These are phyloP conservation scores for Ceyx margarethae DNA, from an alignment of 2,113 vertebrate genomes.

Conservation along the genomic window DNA sequence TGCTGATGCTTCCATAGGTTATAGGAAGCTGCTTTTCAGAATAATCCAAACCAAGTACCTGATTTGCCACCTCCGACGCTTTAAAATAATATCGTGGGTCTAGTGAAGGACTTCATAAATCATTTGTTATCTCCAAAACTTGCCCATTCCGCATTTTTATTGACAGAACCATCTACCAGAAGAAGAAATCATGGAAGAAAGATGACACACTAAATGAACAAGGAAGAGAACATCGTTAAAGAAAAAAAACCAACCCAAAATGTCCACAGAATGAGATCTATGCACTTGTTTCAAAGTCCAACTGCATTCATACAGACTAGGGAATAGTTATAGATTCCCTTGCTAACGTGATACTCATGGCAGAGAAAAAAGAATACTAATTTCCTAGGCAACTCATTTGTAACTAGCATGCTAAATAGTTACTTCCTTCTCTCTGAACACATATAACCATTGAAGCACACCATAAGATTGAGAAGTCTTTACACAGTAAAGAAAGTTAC, in stretches of 20 bases:
- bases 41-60: not conserved
- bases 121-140: not conserved
- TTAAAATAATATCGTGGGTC: not conserved
- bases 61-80: not conserved
- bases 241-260: not conserved
- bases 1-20: not conserved
- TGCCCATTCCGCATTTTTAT: not conserved
- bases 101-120: not conserved
- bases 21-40: not conserved
- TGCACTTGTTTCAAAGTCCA: not conserved
- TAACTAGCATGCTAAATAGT: not conserved
- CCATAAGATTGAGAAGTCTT: not conserved
- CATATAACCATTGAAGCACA: not conserved
- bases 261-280: not conserved
- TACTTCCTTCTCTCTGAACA: not conserved
- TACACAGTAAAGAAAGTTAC: not conserved
- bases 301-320: not conserved
- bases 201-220: not conserved
- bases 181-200: not conserved
- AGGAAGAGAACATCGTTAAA: not conserved
- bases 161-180: not conserved
- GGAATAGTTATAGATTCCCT: not conserved
- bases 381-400: not conserved
- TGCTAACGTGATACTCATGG: not conserved
- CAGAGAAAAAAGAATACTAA: not conserved